phyloP scores from a whole-genome alignment of 2,888 invertebrate species.

The Clanis bilineata region DNA sequence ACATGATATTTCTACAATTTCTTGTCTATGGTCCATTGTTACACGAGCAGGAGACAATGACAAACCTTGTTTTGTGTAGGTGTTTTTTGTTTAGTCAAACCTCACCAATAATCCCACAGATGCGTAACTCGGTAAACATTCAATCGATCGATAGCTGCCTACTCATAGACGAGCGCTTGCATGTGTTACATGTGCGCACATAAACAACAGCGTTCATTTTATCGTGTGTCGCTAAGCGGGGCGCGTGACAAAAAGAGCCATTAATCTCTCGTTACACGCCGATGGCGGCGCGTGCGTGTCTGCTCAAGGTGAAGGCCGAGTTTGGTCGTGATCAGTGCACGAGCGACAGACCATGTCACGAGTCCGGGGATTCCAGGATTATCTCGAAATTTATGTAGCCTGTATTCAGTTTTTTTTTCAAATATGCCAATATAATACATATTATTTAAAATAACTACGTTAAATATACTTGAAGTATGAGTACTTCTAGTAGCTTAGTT shows the following conservation, averaged over 20 bases:
- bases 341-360: conserved; percentile 18
- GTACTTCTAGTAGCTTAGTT: too few relatives aligned
- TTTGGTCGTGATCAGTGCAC: conserved; percentile 38
- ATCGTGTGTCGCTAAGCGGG: conserved; percentile 40
- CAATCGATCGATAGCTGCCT: not conserved
- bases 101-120: not conserved
- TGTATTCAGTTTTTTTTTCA: too few relatives aligned
- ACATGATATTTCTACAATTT: too few relatives aligned
- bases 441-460: too few relatives aligned
- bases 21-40: too few relatives aligned
- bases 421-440: too few relatives aligned
- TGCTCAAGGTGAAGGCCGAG: conserved; percentile 66
- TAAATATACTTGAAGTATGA: too few relatives aligned
- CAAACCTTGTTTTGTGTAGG: too few relatives aligned
- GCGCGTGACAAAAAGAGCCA: conserved; percentile 61
- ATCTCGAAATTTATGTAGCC: not conserved
- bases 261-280: conserved; percentile 58
- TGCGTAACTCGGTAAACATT: not conserved
- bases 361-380: not conserved
- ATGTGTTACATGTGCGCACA: conserved; percentile 12
- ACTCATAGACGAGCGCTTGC: not conserved
- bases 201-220: conserved; percentile 34
- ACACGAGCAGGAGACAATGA: too few relatives aligned
- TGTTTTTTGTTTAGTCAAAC: too few relatives aligned
- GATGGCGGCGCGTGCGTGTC: conserved; percentile 46